Conservation (phyloP, 2,797 vertebrate genomes). For the Gymnoscopelus braueri region DNA sequence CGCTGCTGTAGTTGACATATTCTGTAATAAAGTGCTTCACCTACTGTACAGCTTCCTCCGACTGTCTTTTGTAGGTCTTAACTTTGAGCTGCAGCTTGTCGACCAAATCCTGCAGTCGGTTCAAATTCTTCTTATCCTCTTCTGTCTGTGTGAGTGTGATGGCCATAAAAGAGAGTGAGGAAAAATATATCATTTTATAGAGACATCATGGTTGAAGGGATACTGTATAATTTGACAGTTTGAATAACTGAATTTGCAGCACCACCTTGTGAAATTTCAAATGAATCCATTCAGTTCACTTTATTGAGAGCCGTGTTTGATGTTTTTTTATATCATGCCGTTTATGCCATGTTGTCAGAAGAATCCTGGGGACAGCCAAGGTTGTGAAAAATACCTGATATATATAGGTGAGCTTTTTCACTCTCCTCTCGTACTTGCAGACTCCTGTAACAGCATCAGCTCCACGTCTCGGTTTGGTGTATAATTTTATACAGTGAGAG, state of each 20-base stretch:
- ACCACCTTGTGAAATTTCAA: neutral
- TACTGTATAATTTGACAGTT: no score
- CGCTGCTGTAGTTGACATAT: neutral
- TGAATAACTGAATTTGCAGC: no score
- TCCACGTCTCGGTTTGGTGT: slow-evolving; percentile 74
- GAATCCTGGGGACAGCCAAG: neutral
- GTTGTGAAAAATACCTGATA: slow-evolving; percentile 65
- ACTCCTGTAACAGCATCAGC: slow-evolving; percentile 68
- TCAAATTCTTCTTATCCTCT: slow-evolving; percentile 86
- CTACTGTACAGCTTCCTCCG: slow-evolving; percentile 82
- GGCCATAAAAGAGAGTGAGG: neutral
- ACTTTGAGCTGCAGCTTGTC: slow-evolving; percentile 87
- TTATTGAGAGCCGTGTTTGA: neutral
- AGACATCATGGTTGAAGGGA: no score
- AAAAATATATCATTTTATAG: neutral
- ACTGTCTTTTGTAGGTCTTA: slow-evolving; percentile 86
- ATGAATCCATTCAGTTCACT: neutral
- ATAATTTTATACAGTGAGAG: no score
- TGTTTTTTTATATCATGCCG: neutral
- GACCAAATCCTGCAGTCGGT: slow-evolving; percentile 85
- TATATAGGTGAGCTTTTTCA: slow-evolving; percentile 79
- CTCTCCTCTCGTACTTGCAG: slow-evolving; percentile 51
- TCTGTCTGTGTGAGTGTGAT: slow-evolving; percentile 61
- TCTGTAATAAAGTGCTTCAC: slow-evolving; percentile 49
- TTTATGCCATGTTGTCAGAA: no score